Conservation (phyloP, 2,113 vertebrate species). For the Oreochromis niloticus region DNA sequence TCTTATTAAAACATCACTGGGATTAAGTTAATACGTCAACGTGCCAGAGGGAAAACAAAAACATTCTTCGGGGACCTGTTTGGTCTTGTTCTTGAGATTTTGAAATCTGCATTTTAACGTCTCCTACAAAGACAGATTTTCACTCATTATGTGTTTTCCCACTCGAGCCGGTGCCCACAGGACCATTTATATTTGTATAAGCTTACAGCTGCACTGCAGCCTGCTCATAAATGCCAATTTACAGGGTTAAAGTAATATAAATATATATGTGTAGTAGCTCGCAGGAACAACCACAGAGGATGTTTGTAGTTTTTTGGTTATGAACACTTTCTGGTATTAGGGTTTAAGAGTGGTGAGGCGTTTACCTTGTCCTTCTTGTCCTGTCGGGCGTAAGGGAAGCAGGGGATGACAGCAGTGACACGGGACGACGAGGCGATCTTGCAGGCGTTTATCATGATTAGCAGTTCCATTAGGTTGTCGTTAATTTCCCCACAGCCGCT, state of each 20-base stretch:
- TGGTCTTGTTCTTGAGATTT: neutral
- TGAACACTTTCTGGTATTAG: neutral
- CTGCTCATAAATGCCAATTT: accelerated
- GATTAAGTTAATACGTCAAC: neutral
- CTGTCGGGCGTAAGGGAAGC: constrained; percentile 75
- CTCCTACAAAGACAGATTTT: neutral
- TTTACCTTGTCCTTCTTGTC: constrained; percentile 75
- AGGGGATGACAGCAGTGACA: constrained; percentile 75
- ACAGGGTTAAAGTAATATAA: neutral
- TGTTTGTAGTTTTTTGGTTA: accelerated
- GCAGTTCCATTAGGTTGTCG: constrained; percentile 75
- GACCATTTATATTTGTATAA: accelerated
- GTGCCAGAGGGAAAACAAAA: neutral
- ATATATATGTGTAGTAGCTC: neutral
- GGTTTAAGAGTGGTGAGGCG: neutral
- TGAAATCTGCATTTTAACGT: neutral
- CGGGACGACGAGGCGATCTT: constrained; percentile 76
- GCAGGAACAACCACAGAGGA: neutral
- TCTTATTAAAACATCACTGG: neutral
- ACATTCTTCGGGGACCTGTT: neutral
- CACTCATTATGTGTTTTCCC: neutral
- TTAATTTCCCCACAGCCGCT: constrained; percentile 76
- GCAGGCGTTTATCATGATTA: constrained; percentile 78
- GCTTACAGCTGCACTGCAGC: neutral
- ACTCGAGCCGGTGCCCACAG: neutral